A percentile compares a stretch with the other conserved stretches of the same genome.
These are phyloP conservation scores for Zootermopsis nevadensis DNA, from an alignment of 2,888 invertebrate species.

Conservation along the genomic window DNA sequence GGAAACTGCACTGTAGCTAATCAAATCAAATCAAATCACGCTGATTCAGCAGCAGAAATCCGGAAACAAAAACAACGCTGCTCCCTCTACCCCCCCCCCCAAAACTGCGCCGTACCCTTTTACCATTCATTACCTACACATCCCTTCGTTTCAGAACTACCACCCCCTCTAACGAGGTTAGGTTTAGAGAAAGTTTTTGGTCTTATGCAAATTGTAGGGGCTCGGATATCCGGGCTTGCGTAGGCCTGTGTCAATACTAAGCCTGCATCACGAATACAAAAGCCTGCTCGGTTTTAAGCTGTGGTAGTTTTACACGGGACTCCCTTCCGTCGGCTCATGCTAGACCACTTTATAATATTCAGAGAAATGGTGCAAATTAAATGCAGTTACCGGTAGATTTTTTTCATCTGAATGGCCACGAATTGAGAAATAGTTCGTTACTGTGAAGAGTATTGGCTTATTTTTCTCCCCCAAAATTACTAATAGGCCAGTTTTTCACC, in stretches of 20 bases:
- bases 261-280: slow-evolving; percentile 1
- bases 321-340: not conserved
- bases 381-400: too few relatives aligned
- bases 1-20: not conserved
- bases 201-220: not conserved
- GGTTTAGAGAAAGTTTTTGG: slow-evolving; percentile 8
- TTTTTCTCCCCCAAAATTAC: too few relatives aligned
- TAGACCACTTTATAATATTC: not conserved
- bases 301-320: not conserved
- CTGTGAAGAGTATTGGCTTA: too few relatives aligned
- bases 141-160: not conserved
- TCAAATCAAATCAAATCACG: not conserved
- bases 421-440: too few relatives aligned
- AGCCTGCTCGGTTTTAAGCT: not conserved
- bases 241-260: not conserved
- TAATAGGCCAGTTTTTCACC: too few relatives aligned
- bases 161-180: not conserved
- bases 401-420: too few relatives aligned
- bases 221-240: not conserved
- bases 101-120: not conserved
- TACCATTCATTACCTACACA: not conserved
- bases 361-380: not conserved
- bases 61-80: not conserved
- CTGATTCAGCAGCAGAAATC: not conserved
- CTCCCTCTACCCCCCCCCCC: not conserved